Evolutionary conservation across 2,797 vertebrate species (phyloP), one percentile per base, ranked within the genome.

Genomic region (Xiphorhynchus erythropygius): DNA sequence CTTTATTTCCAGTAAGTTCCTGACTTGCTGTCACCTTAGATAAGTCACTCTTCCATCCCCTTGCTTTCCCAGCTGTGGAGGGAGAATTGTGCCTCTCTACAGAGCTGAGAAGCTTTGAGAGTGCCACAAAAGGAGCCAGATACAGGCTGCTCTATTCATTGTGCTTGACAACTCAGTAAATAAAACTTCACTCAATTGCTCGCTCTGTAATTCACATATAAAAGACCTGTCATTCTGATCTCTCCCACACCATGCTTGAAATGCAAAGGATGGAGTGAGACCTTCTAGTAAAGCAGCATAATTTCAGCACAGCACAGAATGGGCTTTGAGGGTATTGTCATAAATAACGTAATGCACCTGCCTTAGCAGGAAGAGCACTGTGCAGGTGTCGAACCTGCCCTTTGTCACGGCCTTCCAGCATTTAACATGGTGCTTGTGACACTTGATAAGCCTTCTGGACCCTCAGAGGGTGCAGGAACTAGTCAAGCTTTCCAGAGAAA

Each of bases 161-260:
- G 83, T 79, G 52, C 89, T 89, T 96, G 93, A 95, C 96, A 94
- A 64, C 93, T 91, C 87, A 87, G 96, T 96, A 96, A 97, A 96
- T 96, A 96, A 96, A 96, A 87, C 83, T 93, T 95, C 95, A 93
- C 91, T 97, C 94, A 87, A 67, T 90, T 94, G 94, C 96, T 82
- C 0, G 3, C 85, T 90, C 91, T 96, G 90, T 93, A 96, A 90
- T 94, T 97, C 95, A 89, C 56, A 37, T 85, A 94, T 88, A 93
- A 96, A 96, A 94, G 95, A 91, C 71, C 90, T 94, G 96, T 96
- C 96, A 87, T 62, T 77, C 80, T 90, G 85, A 73, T 95, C 94
- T 93, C 91, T 84, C 94, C 94, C 85, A 84, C 91, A 80, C 60
- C 28, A 12, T 63, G 67, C 77, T 95, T 95, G 84, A 96, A 94